These are phyloP conservation scores for Enteromius thamalakanensis DNA, from an alignment of 2,797 vertebrate species.

Conservation along the genomic window DNA sequence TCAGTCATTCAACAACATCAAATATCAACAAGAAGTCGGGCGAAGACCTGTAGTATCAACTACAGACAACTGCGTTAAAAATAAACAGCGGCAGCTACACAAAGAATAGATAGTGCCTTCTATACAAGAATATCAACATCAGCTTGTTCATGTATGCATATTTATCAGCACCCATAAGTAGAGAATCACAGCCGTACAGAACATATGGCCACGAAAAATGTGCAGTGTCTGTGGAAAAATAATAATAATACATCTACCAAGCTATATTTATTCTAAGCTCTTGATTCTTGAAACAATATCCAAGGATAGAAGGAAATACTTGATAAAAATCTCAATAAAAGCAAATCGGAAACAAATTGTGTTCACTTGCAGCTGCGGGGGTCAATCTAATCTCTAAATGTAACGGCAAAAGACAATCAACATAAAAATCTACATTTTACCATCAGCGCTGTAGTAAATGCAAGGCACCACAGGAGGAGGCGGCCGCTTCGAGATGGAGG, in stretches of 20 bases:
- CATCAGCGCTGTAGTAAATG: conserved; percentile 77
- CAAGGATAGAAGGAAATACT: conserved; percentile 56
- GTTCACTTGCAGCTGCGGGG: conserved; percentile 69
- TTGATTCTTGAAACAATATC: conserved; percentile 31
- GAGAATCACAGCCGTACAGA: conserved; percentile 35
- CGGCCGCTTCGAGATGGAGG: conserved; percentile 69
- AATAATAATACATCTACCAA: conserved; percentile 56
- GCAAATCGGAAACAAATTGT: conserved; percentile 61
- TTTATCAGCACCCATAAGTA: conserved; percentile 44
- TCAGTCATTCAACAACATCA: conserved; percentile 47
- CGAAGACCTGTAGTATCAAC: conserved; percentile 12
- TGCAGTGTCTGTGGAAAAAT: conserved; percentile 56
- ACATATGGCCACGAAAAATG: conserved; percentile 37
- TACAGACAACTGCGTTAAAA: conserved; percentile 40
- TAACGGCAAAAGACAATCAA: conserved; percentile 54
- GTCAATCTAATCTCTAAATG: conserved; percentile 63
- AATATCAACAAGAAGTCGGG: conserved; percentile 39
- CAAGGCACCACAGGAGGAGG: conserved; percentile 83
- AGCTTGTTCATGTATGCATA: conserved; percentile 36
- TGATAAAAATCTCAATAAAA: conserved; percentile 59
- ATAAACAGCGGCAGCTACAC: conserved; percentile 24
- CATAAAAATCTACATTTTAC: conserved; percentile 68
- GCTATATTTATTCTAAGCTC: conserved; percentile 24
- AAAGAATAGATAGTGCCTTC: conserved; percentile 38
- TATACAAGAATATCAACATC: conserved; percentile 44